phyloP scores from a whole-genome alignment of 1,140 invertebrate species.

The Achroia grisella region DNA sequence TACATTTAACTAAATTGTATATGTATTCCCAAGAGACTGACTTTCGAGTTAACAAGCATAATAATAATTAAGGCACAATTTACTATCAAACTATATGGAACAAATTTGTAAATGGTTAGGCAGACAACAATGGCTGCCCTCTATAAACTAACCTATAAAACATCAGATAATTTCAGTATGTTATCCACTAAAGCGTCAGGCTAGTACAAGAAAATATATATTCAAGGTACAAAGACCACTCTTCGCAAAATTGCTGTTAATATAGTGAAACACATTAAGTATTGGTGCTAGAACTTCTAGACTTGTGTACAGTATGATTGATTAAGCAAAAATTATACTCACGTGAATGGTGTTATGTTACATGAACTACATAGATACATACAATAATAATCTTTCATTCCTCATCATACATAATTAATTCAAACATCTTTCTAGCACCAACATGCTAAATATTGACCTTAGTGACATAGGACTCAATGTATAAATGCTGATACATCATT shows the following conservation, averaged over 20 bases:
- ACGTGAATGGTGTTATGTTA: neutral
- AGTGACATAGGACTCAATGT: neutral
- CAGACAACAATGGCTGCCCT: neutral
- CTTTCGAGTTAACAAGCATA: constrained; percentile 10
- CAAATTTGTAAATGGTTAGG: neutral
- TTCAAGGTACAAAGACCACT: neutral
- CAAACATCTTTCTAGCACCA: neutral
- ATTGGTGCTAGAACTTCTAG: neutral
- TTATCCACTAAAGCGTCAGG: neutral
- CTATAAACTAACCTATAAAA: constrained; percentile 1
- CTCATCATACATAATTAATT: constrained; percentile 3
- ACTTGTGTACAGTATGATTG: neutral
- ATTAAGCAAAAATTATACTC: constrained; percentile 9
- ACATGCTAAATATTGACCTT: neutral
- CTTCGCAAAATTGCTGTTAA: neutral
- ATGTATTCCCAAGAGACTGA: constrained; percentile 17
- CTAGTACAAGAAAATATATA: neutral
- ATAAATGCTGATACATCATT: neutral
- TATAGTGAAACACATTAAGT: neutral
- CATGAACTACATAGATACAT: constrained; percentile 8
- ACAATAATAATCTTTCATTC: constrained; percentile 14
- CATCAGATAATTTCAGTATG: neutral
- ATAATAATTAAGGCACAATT: constrained; percentile 4
- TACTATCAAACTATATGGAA: neutral
- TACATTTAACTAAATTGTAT: neutral